These are phyloP conservation scores for Dolomedes plantarius DNA, from an alignment of 2,888 invertebrate genomes.

Conservation along the genomic window DNA sequence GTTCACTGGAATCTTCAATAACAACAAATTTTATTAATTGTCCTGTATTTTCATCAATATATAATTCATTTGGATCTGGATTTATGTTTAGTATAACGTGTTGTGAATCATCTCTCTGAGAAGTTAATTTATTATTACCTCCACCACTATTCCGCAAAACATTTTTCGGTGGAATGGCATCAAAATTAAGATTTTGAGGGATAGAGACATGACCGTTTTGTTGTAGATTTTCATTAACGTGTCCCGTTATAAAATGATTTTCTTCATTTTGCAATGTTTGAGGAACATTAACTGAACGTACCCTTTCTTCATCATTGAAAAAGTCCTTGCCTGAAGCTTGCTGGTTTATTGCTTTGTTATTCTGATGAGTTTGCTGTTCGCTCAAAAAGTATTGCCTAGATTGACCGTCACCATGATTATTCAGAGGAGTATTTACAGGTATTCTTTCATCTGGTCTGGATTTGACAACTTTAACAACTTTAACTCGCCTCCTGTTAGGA, in stretches of 20 bases:
- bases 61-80: slow-evolving; percentile 36
- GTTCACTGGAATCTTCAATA: background rate
- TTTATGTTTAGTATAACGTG: background rate
- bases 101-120: background rate
- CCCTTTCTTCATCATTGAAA: background rate
- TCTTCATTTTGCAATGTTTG: background rate
- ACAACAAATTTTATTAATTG: slow-evolving; percentile 31
- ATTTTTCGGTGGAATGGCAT: background rate
- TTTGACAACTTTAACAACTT: background rate
- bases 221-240: background rate
- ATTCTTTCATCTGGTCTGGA: background rate
- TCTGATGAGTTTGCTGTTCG: background rate
- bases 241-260: background rate
- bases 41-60: slow-evolving; percentile 41
- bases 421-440: background rate
- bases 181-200: background rate
- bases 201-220: background rate
- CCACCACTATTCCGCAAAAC: background rate
- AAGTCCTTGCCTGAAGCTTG: background rate
- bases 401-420: slow-evolving; percentile 42
- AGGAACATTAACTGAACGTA: background rate
- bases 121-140: background rate
- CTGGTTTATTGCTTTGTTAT: background rate
- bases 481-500: background rate
- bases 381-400: slow-evolving; percentile 30